These are phyloP conservation scores for Falco berigora DNA, from an alignment of 2,797 vertebrate genomes.

Conservation along the genomic window DNA sequence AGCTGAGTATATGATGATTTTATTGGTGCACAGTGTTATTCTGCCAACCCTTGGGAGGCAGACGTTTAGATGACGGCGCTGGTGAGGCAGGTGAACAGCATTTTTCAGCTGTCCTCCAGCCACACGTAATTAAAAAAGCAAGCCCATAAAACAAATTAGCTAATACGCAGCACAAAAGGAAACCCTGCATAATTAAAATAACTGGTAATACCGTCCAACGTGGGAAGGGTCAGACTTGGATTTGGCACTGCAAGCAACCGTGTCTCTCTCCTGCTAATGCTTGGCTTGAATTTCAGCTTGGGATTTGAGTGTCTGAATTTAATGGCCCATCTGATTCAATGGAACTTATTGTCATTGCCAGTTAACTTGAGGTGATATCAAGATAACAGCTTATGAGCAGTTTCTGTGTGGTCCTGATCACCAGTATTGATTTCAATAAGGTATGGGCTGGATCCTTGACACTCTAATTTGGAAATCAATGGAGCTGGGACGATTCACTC, in stretches of 20 bases:
- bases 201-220: not conserved
- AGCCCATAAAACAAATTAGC: not conserved
- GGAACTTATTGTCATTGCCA: slow-evolving; percentile 37
- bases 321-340: slow-evolving; percentile 41
- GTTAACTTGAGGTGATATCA: slow-evolving; percentile 43
- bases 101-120: not conserved
- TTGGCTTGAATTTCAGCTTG: not conserved
- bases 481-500: not conserved
- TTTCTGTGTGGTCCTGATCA: slow-evolving; percentile 46
- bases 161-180: not conserved
- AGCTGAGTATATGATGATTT: slow-evolving; percentile 18
- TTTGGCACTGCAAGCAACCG: rapidly evolving
- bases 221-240: not conserved
- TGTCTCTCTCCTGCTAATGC: not conserved
- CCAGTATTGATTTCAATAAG: slow-evolving; percentile 51
- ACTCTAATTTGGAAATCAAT: slow-evolving; percentile 52
- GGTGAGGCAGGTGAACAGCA: not conserved
- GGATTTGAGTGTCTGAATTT: not conserved
- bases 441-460: slow-evolving; percentile 31
- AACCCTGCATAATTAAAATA: not conserved
- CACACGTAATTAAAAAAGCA: not conserved
- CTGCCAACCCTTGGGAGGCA: not conserved
- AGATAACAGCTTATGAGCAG: slow-evolving; percentile 46
- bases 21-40: not conserved
- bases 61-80: not conserved